Percentiles rank a stretch among this genome's conserved stretches.
phyloP scores from a whole-genome alignment of 2,113 vertebrate species.

The Castor canadensis region DNA sequence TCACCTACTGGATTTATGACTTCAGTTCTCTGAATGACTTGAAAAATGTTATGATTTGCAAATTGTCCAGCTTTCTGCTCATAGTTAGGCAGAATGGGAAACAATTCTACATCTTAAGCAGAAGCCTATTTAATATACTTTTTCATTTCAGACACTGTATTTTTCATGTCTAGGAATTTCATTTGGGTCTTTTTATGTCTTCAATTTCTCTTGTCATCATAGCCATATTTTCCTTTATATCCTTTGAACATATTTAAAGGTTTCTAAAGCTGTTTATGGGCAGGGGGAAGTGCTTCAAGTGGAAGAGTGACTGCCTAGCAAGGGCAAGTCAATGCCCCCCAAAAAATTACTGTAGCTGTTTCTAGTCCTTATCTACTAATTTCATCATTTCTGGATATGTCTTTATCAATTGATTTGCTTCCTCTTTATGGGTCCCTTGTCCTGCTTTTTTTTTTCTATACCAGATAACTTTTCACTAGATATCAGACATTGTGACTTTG shows the following conservation, averaged over 20 bases:
- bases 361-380: neutral
- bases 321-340: too few relatives aligned
- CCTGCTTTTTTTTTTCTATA: neutral
- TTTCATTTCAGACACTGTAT: neutral
- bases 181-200: neutral
- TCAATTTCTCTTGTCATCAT: neutral
- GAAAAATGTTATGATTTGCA: neutral
- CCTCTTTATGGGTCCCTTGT: neutral
- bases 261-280: too few relatives aligned
- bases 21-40: neutral
- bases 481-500: neutral
- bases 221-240: neutral
- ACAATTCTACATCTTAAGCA: neutral
- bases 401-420: neutral
- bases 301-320: too few relatives aligned
- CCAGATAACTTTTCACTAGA: neutral
- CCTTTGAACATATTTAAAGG: neutral
- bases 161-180: neutral
- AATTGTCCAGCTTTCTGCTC: neutral
- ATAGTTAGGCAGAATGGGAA: neutral
- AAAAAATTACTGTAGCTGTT: too few relatives aligned
- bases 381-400: neutral
- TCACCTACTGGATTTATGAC: neutral
- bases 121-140: neutral
- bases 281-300: too few relatives aligned